phyloP scores from a whole-genome alignment of 2,113 vertebrate species.

The Glaucomys volans region DNA sequence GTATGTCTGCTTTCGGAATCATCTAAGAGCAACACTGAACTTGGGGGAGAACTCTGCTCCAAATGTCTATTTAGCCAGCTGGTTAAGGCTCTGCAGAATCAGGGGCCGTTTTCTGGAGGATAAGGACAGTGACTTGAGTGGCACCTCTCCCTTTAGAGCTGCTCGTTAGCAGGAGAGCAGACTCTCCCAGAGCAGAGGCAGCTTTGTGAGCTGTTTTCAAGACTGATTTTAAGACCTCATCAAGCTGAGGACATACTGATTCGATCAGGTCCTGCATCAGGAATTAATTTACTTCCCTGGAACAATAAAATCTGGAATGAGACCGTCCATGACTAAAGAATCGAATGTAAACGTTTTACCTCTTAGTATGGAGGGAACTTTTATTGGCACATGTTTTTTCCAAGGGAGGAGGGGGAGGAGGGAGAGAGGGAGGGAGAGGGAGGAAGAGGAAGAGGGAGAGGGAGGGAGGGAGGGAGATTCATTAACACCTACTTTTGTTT shows the following conservation, averaged over 20 bases:
- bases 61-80: neutral
- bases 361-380: slow-evolving; percentile 55
- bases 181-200: neutral
- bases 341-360: slow-evolving; percentile 73
- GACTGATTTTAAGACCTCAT: slow-evolving; percentile 75
- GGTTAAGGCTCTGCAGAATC: neutral
- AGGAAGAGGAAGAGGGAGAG: neutral
- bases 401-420: neutral
- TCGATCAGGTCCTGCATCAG: slow-evolving; percentile 80
- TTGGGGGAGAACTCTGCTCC: neutral
- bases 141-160: neutral
- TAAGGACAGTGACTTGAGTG: neutral
- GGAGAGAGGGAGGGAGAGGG: neutral
- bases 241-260: slow-evolving; percentile 80
- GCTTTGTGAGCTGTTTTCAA: slow-evolving; percentile 55
- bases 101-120: neutral
- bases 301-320: slow-evolving; percentile 81
- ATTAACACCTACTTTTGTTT: slow-evolving; percentile 82
- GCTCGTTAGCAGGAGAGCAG: neutral
- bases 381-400: slow-evolving; percentile 54
- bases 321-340: slow-evolving; percentile 63
- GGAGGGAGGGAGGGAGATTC: slow-evolving; percentile 76
- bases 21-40: neutral
- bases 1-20: neutral
- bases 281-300: slow-evolving; percentile 79